Conservation (phyloP, 1,140 invertebrate genomes). For the Brachionus manjavacas region DNA sequence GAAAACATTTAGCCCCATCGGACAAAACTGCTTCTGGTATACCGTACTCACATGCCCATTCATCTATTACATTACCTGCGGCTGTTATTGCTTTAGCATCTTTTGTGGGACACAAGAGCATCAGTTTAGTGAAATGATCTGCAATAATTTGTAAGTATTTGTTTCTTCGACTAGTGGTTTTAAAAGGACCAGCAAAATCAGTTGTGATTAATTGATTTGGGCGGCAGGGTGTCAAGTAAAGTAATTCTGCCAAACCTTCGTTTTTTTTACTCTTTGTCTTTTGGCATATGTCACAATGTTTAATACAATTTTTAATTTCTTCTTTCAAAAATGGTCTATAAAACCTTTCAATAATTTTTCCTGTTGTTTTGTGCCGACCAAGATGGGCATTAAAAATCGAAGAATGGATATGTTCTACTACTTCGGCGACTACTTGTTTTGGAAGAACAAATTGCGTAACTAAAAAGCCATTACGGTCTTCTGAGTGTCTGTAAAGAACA, state of each 20-base stretch:
- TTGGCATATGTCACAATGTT: conserved; percentile 6
- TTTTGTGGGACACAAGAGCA: conserved; percentile 49
- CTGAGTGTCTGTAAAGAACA: not conserved
- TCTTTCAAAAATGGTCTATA: not conserved
- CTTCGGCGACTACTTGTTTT: not conserved
- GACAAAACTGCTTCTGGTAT: conserved; percentile 45
- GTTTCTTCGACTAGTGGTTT: not conserved
- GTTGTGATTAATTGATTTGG: not conserved
- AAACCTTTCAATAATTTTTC: not conserved
- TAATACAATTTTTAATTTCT: too few species aligned
- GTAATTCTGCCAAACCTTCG: not conserved
- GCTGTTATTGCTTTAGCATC: conserved; percentile 51
- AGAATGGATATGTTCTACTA: not conserved
- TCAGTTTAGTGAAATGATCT: conserved; percentile 5
- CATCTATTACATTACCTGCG: conserved; percentile 49
- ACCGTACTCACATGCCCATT: conserved; percentile 51
- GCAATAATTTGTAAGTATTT: not conserved
- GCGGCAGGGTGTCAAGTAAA: not conserved
- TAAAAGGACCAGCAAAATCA: not conserved
- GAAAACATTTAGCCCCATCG: not conserved
- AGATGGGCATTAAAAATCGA: not conserved
- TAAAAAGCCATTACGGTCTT: not conserved
- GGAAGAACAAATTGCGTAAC: not conserved
- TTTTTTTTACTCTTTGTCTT: not conserved
- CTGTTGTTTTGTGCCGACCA: not conserved